A percentile compares a stretch with the other conserved stretches of the same genome.
These are phyloP conservation scores for Spermophilus dauricus DNA, from an alignment of 2,113 vertebrate genomes.

Conservation along the genomic window DNA sequence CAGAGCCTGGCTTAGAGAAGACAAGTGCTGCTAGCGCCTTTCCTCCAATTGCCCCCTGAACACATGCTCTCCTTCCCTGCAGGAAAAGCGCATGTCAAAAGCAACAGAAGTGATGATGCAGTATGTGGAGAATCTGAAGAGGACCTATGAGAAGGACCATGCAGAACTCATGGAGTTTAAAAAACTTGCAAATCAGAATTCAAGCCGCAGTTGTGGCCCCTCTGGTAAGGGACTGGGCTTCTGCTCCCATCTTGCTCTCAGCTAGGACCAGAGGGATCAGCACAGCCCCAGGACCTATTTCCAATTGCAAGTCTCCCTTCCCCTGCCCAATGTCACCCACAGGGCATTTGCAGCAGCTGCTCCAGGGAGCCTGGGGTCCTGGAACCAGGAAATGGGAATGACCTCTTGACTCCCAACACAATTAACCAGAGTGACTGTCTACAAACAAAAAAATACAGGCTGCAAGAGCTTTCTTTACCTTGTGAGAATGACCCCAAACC, in stretches of 20 bases:
- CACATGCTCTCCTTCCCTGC: constrained; percentile 29
- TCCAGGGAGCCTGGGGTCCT: neutral
- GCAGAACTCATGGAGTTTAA: constrained; percentile 98
- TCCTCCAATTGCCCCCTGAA: neutral
- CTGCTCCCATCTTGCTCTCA: neutral
- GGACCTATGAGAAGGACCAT: constrained; percentile 98
- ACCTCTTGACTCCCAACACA: neutral
- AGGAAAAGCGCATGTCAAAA: constrained; percentile 99
- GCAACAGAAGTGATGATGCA: constrained; percentile 99
- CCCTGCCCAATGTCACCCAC: neutral
- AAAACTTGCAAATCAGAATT: constrained; percentile 99
- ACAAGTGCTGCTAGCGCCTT: neutral
- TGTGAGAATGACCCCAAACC: neutral
- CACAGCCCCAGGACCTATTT: neutral
- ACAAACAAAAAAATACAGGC: neutral
- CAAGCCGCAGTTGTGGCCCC: constrained; percentile 93
- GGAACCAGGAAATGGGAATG: neutral
- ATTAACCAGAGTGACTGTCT: neutral
- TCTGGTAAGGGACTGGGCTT: constrained; percentile 89
- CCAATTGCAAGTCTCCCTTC: neutral
- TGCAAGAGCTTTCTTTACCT: neutral
- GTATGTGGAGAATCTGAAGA: constrained; percentile 98
- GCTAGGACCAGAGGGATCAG: neutral
- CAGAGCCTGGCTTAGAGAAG: neutral
- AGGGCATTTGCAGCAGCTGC: neutral